These are phyloP conservation scores for Aldrovandia affinis DNA, from an alignment of 2,797 vertebrate genomes.

Conservation along the genomic window DNA sequence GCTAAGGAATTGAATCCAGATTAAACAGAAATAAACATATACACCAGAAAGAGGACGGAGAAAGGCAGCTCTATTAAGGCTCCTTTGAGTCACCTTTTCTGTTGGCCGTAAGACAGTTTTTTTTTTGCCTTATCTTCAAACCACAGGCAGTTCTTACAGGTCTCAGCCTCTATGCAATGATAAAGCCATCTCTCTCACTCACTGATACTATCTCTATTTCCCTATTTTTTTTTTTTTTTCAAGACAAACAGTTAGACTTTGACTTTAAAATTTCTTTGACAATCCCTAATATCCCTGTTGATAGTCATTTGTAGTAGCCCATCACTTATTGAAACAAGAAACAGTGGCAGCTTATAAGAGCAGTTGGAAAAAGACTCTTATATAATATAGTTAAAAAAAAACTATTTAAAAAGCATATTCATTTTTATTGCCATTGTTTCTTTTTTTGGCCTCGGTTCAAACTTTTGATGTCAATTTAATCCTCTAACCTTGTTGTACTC, in stretches of 20 bases:
- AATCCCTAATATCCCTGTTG: constrained; percentile 64
- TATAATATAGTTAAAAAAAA: too few species aligned
- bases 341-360: constrained; percentile 31
- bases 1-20: constrained; percentile 34
- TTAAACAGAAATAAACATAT: constrained; percentile 46
- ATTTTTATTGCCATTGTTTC: constrained; percentile 34
- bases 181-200: constrained; percentile 66
- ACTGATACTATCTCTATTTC: constrained; percentile 66
- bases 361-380: constrained; percentile 32
- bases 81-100: constrained; percentile 32
- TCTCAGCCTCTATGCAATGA: constrained; percentile 58
- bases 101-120: constrained; percentile 53
- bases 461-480: neutral
- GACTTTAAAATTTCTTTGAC: constrained; percentile 61
- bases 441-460: neutral
- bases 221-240: constrained; percentile 48
- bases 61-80: constrained; percentile 41
- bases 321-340: constrained; percentile 53
- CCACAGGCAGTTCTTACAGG: constrained; percentile 54
- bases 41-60: constrained; percentile 10
- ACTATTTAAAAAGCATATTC: constrained; percentile 36
- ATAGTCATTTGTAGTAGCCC: constrained; percentile 66
- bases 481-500: neutral
- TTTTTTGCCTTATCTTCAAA: constrained; percentile 68
- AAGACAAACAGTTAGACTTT: constrained; percentile 66